phyloP scores from a whole-genome alignment of 2,888 invertebrate species.

The Lydus trimaculatus region DNA sequence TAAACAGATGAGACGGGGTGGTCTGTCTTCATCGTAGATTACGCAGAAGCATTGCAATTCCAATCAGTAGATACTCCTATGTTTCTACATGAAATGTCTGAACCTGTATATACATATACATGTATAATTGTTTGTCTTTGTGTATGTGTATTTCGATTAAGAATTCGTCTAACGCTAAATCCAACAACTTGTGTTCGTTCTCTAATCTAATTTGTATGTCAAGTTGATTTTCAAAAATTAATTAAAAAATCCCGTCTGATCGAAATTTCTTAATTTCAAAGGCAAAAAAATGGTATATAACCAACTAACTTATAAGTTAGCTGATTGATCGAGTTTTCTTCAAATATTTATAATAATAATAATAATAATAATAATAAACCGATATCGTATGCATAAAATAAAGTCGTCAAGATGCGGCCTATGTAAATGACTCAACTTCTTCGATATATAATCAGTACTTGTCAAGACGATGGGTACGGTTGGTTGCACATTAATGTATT shows the following conservation, averaged over 20 bases:
- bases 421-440: slow-evolving; percentile 38
- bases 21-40: too few species aligned
- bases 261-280: neutral
- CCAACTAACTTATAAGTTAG: neutral
- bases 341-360: neutral
- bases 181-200: neutral
- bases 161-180: neutral
- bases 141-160: neutral
- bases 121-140: neutral
- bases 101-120: too few species aligned
- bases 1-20: too few species aligned
- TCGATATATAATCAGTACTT: slow-evolving; percentile 50
- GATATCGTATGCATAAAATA: slow-evolving; percentile 30
- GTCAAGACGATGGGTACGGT: slow-evolving; percentile 50
- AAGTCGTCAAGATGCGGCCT: slow-evolving; percentile 19
- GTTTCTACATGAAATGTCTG: too few species aligned
- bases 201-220: neutral
- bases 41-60: too few species aligned
- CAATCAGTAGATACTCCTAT: too few species aligned
- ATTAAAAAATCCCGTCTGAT: neutral
- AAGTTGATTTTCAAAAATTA: neutral
- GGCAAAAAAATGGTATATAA: neutral
- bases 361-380: slow-evolving; percentile 3
- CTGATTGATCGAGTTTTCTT: neutral
- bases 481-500: slow-evolving; percentile 45